These are phyloP conservation scores for Trissolcus basalis DNA, from an alignment of 1,140 invertebrate species.

Conservation along the genomic window DNA sequence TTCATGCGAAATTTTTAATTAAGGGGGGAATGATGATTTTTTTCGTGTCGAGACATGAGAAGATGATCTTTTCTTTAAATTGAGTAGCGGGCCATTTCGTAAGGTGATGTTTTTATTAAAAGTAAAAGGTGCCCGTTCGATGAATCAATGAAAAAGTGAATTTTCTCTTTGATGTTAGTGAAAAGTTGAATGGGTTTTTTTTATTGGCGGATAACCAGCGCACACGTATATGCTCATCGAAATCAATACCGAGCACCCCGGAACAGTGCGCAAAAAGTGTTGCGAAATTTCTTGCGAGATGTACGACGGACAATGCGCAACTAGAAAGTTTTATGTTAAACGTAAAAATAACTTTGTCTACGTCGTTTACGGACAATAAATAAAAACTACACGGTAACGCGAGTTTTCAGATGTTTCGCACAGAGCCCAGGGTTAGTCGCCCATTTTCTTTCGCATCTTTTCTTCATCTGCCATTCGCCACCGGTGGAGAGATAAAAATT, in stretches of 20 bases:
- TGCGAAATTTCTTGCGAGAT: conserved; percentile 42
- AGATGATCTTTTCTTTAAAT: too few relatives aligned
- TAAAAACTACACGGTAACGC: conserved; percentile 52
- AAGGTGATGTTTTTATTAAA: too few relatives aligned
- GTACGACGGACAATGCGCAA: conserved; percentile 40
- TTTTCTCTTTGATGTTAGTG: too few relatives aligned
- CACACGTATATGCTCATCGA: conserved; percentile 20
- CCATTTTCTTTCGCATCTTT: conserved; percentile 44
- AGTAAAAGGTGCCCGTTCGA: too few relatives aligned
- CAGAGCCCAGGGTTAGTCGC: conserved; percentile 47
- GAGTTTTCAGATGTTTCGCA: conserved; percentile 44
- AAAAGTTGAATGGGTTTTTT: too few relatives aligned
- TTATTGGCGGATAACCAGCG: not conserved
- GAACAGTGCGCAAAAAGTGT: conserved; percentile 36
- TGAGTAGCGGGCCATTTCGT: too few relatives aligned
- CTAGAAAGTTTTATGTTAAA: conserved; percentile 55
- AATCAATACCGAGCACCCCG: conserved; percentile 41
- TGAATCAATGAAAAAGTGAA: too few relatives aligned
- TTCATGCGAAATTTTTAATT: too few relatives aligned
- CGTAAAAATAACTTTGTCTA: conserved; percentile 57
- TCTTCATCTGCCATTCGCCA: conserved; percentile 54
- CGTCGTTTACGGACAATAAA: conserved; percentile 57
- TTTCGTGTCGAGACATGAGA: too few relatives aligned
- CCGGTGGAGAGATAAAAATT: conserved; percentile 50
- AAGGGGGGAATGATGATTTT: too few relatives aligned